Evolutionary conservation across 2,113 vertebrate species (phyloP).

Genomic region (Reinhardtius hippoglossoides): DNA sequence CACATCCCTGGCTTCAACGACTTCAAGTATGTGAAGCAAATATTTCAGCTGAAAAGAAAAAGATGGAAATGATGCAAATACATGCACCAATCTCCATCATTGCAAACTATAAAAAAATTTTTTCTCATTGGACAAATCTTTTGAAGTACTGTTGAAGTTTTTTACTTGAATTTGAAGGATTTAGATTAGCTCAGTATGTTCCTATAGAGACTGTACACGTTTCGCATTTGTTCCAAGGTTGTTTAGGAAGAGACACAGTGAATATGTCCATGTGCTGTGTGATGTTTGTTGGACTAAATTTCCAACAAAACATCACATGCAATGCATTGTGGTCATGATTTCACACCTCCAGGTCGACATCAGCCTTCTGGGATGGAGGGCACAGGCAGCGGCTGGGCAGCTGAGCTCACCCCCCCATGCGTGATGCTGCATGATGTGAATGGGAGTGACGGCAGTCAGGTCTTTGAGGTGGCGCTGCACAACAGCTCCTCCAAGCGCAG

Average conservation of each 20-base stretch:
- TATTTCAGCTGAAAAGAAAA: neutral
- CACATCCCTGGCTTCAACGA: neutral
- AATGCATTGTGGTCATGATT: neutral
- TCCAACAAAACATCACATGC: too few relatives aligned
- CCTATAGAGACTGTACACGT: neutral
- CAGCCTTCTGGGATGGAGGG: conserved; percentile 73
- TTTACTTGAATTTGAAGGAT: neutral
- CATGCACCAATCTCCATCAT: neutral
- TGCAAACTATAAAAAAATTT: neutral
- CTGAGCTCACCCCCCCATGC: conserved; percentile 50
- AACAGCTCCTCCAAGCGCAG: conserved; percentile 82
- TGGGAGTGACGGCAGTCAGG: conserved; percentile 63
- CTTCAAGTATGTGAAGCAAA: too few relatives aligned
- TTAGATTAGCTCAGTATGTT: neutral
- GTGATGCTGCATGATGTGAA: conserved; percentile 30
- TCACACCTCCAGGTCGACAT: conserved; percentile 24
- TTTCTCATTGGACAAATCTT: neutral
- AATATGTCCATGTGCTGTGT: too few relatives aligned
- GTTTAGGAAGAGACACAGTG: neutral
- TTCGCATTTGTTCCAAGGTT: neutral
- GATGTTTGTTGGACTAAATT: too few relatives aligned
- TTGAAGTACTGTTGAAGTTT: too few relatives aligned
- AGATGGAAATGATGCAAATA: neutral
- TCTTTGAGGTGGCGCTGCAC: conserved; percentile 78
- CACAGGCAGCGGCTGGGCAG: conserved; percentile 67